Base-by-base conservation (phyloP, 2,113 vertebrate species). In the Natator depressus region DNA sequence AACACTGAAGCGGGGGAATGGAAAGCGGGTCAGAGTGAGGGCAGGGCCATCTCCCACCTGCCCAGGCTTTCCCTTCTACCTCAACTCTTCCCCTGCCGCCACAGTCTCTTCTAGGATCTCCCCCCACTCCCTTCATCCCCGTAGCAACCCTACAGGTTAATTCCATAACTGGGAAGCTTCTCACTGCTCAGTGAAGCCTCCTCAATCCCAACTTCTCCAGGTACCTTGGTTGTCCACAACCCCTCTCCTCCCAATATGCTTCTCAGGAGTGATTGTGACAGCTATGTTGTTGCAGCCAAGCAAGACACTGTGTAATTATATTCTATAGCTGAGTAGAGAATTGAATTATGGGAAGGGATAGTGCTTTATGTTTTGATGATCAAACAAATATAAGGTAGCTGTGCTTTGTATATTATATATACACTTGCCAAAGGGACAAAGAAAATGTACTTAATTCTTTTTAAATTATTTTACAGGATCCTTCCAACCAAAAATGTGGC, bases 401-500 rank as follows among this genome's bases (percentile, higher is more conserved):
- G 29, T 88, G 49, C 78, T 54, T 89, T 89, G 46, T 84, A 19
- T 91, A 2, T 95, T 84, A 78, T 93, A 93, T 95, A 85, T 93
- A 47, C 27, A 22, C 78, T 89, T 13, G 1, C 88, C 49, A 89
- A 7, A 92, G 29, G 53, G 75, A 65, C 72, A 82, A 87, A 94
- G 49, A 62, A 96, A 85, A 78, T 65, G 38, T 82, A 93, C 7
- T 96, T 16, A 35, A 78, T 88, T 59, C 50, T 94, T 96, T 93
- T 75, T 42, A 49, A 82, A 91, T 97, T 98, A 19, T 95, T 94
- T 96, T 93, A 27, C 97, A 99, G 99, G 99, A 99, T 96, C 99
- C 99, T 82, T 98, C 99, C 12, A 99, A 99, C 93, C 99, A 99
- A 97, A 99, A 99, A 97, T 98, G 98, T 55, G 98, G 98, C 50